These are phyloP conservation scores for Zaprionus bogoriensis DNA, from an alignment of 2,888 invertebrate genomes.

Conservation along the genomic window DNA sequence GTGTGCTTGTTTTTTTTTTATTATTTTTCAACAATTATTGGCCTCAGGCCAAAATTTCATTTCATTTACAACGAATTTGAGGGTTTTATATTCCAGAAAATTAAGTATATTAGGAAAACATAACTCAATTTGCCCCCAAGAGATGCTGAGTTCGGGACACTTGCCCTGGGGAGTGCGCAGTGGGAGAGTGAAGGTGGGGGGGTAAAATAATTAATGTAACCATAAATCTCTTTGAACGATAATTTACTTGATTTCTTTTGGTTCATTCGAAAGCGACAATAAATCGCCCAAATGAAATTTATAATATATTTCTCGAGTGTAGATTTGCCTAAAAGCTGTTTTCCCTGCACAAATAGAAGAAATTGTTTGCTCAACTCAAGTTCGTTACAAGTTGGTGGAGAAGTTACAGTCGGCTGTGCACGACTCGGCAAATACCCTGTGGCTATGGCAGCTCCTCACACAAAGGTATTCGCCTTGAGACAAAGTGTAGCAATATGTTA, in stretches of 20 bases:
- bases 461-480: too few relatives aligned
- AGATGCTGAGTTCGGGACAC: too few relatives aligned
- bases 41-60: slow-evolving; percentile 35
- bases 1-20: background rate
- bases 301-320: slow-evolving; percentile 2
- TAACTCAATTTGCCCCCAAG: slow-evolving; percentile 26
- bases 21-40: slow-evolving; percentile 52
- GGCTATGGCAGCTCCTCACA: too few relatives aligned
- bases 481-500: too few relatives aligned
- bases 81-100: slow-evolving; percentile 38
- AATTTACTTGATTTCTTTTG: slow-evolving; percentile 1
- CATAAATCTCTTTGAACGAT: slow-evolving; percentile 2
- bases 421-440: background rate
- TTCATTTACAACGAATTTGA: background rate
- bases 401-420: background rate
- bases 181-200: background rate
- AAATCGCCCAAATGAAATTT: background rate
- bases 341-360: background rate
- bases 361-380: background rate
- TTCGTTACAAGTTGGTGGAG: background rate
- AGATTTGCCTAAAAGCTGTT: slow-evolving; percentile 1
- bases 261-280: background rate
- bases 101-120: slow-evolving; percentile 24
- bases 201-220: slow-evolving; percentile 1
- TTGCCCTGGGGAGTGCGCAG: too few relatives aligned